These are phyloP conservation scores for Drosophila parabipectinata DNA, from an alignment of 1,140 invertebrate genomes.

Conservation along the genomic window DNA sequence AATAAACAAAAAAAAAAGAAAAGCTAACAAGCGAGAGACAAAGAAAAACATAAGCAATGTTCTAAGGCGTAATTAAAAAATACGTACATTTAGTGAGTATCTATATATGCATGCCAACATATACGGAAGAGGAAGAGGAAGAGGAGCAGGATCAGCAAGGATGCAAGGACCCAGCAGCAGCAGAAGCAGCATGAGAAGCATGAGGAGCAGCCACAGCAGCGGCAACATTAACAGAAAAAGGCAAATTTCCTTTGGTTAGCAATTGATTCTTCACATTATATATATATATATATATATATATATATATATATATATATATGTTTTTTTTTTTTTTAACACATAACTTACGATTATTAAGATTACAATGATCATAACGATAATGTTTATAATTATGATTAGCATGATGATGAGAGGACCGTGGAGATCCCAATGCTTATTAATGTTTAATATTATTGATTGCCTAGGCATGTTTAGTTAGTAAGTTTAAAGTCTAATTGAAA, in stretches of 20 bases:
- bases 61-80: conserved; percentile 40
- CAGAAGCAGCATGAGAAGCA: too few relatives aligned
- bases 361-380: conserved; percentile 25
- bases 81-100: conserved; percentile 52
- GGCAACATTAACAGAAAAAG: conserved; percentile 31
- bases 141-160: not conserved
- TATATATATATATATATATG: not conserved
- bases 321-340: conserved; percentile 10
- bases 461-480: conserved; percentile 43
- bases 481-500: conserved; percentile 28
- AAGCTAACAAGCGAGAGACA: conserved; percentile 12
- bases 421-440: conserved; percentile 31
- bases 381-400: not conserved
- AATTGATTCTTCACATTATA: conserved; percentile 17
- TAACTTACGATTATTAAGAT: conserved; percentile 25
- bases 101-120: conserved; percentile 33
- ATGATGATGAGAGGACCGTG: conserved; percentile 9
- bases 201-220: conserved; percentile 11
- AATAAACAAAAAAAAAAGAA: not conserved
- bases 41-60: conserved; percentile 29
- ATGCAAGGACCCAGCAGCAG: too few relatives aligned
- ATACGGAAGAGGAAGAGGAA: conserved; percentile 27
- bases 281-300: not conserved
- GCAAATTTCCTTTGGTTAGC: conserved; percentile 58
- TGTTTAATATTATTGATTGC: conserved; percentile 49